phyloP scores from a whole-genome alignment of 2,113 vertebrate species.

The Mystacornis crossleyi region DNA sequence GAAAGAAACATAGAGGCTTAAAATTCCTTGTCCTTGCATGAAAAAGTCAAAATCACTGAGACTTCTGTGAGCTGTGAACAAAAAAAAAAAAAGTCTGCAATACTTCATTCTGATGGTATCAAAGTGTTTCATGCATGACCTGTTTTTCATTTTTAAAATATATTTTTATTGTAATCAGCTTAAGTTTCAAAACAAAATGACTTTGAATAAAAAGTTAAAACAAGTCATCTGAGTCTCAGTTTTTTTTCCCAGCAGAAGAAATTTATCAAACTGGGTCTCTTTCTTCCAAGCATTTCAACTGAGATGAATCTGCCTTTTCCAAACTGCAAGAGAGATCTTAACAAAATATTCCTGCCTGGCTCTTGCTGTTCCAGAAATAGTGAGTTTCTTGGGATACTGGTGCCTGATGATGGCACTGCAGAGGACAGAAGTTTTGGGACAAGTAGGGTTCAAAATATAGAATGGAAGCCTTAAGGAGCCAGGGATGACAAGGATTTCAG shows the following conservation, averaged over 20 bases:
- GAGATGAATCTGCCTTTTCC: background rate
- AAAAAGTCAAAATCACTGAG: conserved; percentile 33
- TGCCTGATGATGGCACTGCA: background rate
- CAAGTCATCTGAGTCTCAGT: background rate
- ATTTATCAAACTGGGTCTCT: background rate
- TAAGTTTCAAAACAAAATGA: conserved; percentile 39
- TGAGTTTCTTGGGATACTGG: background rate
- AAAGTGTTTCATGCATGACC: conserved; percentile 53
- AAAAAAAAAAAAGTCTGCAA: background rate
- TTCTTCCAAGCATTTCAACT: background rate
- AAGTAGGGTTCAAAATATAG: background rate
- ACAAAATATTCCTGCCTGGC: background rate
- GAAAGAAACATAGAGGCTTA: background rate
- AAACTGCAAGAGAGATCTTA: background rate
- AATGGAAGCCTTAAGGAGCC: background rate
- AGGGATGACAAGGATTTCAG: background rate
- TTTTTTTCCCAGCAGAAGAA: background rate
- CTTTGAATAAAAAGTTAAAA: conserved; percentile 28
- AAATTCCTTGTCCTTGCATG: background rate
- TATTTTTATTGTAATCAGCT: conserved; percentile 32
- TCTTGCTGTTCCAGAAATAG: background rate
- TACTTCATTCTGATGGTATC: conserved; percentile 40
- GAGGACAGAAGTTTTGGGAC: background rate
- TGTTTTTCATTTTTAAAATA: conserved; percentile 22
- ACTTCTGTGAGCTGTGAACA: background rate